Base-by-base conservation (phyloP, 2,797 vertebrate species). In the Girardinus metallicus region DNA sequence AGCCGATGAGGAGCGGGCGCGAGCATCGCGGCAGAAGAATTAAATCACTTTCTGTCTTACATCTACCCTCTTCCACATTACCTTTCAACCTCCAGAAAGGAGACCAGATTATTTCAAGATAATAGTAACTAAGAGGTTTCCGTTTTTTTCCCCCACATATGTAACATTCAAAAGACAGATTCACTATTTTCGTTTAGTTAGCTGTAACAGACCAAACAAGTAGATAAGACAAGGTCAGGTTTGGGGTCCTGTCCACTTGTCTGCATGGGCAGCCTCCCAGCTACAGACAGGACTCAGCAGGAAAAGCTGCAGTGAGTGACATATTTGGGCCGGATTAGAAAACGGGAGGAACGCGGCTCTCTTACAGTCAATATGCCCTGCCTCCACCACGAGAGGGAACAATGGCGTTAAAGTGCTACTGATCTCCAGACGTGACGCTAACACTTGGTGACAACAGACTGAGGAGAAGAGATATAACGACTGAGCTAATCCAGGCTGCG, bases 261-360 rank as follows among this genome's bases (percentile, higher is more conserved):
- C 39, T 15, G 80, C 75, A 80, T 80, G 80, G 82, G 88, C 84
- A 79, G 76, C 75, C 76, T 86, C 85, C 77, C 76, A 80, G 85
- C 87, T 81, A 83, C 87, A 83, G 81, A 84, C 81, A 49, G 74
- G 78, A 68, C 79, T 80, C 85, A 81, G 85, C 91, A 92, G 84
- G 90, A 93, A 88, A 87, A 79, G 80, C 88, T 91, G 91, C 92
- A 87, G 86, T 83, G 86, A 92, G 76, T 88, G 88, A 92, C 91
- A 93, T 78, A 90, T 93, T 92, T 86, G 84, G 91, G 86, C 84
- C 85, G 75, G 77, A 80, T 85, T 53, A 82, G 82, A 83, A 85
- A 85, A 86, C 79, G 76, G 83, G 77, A 86, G 75, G 85, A 83
- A 88, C 71, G 72, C 18, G 73, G 86, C 90, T 88, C 89, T 88